Evolutionary conservation across 2,888 invertebrate species (phyloP).

Genomic region (Ochlodes sylvanus): DNA sequence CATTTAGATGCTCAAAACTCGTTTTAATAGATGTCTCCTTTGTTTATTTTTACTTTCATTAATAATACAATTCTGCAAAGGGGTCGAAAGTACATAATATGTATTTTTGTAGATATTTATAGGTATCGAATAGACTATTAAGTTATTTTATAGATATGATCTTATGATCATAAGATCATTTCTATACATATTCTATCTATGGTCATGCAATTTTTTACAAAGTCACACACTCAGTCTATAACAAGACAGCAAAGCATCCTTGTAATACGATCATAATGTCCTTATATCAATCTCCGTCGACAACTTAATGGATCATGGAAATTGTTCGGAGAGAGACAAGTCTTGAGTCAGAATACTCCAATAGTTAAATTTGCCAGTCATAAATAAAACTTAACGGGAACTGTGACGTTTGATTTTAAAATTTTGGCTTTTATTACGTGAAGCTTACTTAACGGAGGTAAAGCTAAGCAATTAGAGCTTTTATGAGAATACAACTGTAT

Average conservation of each 20-base stretch:
- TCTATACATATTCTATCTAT: too few species aligned
- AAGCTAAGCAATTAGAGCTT: too few species aligned
- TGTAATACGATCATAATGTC: conserved; percentile 65
- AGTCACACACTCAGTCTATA: background rate
- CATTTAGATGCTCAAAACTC: background rate
- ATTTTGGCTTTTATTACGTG: too few species aligned
- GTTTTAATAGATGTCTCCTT: conserved; percentile 34
- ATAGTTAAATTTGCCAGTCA: background rate
- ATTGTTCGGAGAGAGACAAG: background rate
- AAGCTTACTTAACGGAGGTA: too few species aligned
- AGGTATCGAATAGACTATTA: too few species aligned
- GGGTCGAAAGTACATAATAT: too few species aligned
- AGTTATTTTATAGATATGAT: too few species aligned
- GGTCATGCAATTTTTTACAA: background rate
- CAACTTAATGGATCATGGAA: conserved; percentile 62
- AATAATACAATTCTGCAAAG: background rate
- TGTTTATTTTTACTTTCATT: conserved; percentile 20
- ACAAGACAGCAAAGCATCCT: background rate
- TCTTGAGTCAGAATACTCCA: background rate
- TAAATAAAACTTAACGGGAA: background rate
- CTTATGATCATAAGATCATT: too few species aligned
- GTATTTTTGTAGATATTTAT: too few species aligned
- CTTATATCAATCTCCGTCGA: conserved; percentile 77
- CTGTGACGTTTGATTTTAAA: background rate
- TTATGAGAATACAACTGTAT: too few species aligned